phyloP scores from a whole-genome alignment of 2,888 invertebrate species.

The Liodrosophila aerea region DNA sequence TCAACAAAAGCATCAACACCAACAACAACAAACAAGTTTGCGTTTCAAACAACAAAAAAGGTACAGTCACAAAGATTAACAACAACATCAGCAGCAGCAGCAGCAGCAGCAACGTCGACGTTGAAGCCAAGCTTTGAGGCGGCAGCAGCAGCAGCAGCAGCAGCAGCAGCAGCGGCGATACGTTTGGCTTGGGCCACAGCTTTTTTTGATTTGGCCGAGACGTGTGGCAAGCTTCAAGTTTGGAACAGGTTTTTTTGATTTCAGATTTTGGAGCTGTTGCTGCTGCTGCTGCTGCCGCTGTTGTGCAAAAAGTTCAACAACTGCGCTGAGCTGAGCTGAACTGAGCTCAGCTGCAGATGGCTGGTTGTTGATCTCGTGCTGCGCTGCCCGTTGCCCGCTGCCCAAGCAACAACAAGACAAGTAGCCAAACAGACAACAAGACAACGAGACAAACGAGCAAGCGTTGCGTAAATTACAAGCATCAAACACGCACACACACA shows the following conservation, averaged over 20 bases:
- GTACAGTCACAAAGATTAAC: conserved; percentile 71
- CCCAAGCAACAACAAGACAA: conserved; percentile 53
- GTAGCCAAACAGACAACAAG: conserved; percentile 60
- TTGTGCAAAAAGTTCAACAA: conserved; percentile 73
- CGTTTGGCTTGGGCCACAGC: conserved; percentile 56
- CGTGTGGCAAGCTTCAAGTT: conserved; percentile 70
- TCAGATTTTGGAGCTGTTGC: conserved; percentile 58
- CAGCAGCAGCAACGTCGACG: conserved; percentile 6
- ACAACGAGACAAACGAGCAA: conserved; percentile 56
- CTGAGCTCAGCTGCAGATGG: conserved; percentile 43
- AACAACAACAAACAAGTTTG: conserved; percentile 61
- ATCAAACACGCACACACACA: conserved; percentile 27
- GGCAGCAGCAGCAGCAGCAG: conserved; percentile 9
- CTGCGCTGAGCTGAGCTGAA: conserved; percentile 35
- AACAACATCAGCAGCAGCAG: conserved; percentile 43
- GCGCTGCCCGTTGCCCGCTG: conserved; percentile 16
- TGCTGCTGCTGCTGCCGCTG: neutral
- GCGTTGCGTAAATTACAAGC: conserved; percentile 72
- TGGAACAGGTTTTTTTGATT: conserved; percentile 71
- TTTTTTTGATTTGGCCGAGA: conserved; percentile 67
- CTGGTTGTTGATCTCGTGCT: conserved; percentile 70
- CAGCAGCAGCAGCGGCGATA: conserved; percentile 39
- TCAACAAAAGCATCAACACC: conserved; percentile 27
- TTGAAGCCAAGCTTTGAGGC: neutral
- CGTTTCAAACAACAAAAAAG: conserved; percentile 66